These are phyloP conservation scores for Eugnorisma glareosa DNA, from an alignment of 2,888 invertebrate genomes.

Conservation along the genomic window DNA sequence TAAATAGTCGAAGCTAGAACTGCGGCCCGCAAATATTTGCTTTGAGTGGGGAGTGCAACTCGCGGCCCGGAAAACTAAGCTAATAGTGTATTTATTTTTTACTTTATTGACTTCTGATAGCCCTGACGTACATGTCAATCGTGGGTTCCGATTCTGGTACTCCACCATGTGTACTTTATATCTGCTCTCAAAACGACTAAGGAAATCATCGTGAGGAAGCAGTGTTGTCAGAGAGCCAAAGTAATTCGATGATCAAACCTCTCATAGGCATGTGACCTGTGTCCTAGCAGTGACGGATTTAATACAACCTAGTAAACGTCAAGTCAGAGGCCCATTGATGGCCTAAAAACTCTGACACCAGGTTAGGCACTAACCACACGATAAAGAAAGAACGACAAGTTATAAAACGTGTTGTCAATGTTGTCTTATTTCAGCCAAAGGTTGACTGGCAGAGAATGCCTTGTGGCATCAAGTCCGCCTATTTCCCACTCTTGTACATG, in stretches of 20 bases:
- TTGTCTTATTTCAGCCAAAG: neutral
- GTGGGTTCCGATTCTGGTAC: neutral
- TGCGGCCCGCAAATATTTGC: slow-evolving; percentile 26
- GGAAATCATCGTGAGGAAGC: neutral
- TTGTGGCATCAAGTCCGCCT: neutral
- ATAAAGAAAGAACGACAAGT: neutral
- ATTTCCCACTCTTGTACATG: neutral
- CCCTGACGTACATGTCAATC: neutral
- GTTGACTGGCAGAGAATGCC: neutral
- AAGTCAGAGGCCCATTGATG: too few species aligned
- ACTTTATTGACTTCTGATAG: neutral
- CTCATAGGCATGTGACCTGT: too few species aligned
- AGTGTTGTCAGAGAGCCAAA: neutral
- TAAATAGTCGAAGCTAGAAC: neutral
- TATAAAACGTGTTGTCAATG: neutral
- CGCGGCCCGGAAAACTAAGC: neutral
- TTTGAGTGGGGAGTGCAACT: neutral
- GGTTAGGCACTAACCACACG: too few species aligned
- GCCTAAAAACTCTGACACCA: too few species aligned
- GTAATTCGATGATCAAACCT: neutral
- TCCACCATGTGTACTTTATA: neutral
- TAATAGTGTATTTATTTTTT: neutral
- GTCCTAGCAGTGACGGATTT: neutral
- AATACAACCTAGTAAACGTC: neutral
- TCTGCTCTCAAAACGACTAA: neutral